These are phyloP conservation scores for Latheticus oryzae DNA, from an alignment of 2,888 invertebrate genomes.

Conservation along the genomic window DNA sequence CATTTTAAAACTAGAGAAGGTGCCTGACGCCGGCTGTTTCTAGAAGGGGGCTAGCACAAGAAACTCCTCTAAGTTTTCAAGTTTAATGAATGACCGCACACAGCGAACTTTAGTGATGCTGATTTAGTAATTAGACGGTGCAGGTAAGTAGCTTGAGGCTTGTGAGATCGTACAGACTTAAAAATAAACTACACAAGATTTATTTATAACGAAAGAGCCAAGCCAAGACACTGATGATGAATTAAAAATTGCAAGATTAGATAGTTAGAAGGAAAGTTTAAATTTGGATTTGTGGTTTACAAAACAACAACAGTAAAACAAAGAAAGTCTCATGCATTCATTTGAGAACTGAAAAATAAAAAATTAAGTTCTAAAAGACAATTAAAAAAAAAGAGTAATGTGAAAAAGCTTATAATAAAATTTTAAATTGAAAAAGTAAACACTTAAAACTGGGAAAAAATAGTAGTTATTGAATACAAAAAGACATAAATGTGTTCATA, in stretches of 20 bases:
- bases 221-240: constrained; percentile 1
- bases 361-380: too few species aligned
- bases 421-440: too few species aligned
- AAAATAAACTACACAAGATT: constrained; percentile 41
- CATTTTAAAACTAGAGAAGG: constrained; percentile 51
- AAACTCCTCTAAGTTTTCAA: constrained; percentile 57
- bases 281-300: too few species aligned
- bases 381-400: too few species aligned
- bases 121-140: constrained; percentile 65
- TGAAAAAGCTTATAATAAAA: too few species aligned
- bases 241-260: constrained; percentile 1
- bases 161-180: constrained; percentile 39
- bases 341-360: too few species aligned
- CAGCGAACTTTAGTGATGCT: constrained; percentile 63
- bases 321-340: too few species aligned
- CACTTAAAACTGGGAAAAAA: too few species aligned
- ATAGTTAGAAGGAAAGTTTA: constrained; percentile 4
- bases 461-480: too few species aligned
- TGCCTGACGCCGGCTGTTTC: constrained; percentile 36
- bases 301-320: too few species aligned
- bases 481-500: too few species aligned
- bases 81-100: constrained; percentile 66
- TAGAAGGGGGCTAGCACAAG: constrained; percentile 43
- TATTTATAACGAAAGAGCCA: constrained; percentile 30
- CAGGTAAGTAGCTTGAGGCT: constrained; percentile 56